Percentiles rank a stretch among this genome's conserved stretches.
These are phyloP conservation scores for Microcaecilia unicolor DNA, from an alignment of 2,797 vertebrate species.

Conservation along the genomic window DNA sequence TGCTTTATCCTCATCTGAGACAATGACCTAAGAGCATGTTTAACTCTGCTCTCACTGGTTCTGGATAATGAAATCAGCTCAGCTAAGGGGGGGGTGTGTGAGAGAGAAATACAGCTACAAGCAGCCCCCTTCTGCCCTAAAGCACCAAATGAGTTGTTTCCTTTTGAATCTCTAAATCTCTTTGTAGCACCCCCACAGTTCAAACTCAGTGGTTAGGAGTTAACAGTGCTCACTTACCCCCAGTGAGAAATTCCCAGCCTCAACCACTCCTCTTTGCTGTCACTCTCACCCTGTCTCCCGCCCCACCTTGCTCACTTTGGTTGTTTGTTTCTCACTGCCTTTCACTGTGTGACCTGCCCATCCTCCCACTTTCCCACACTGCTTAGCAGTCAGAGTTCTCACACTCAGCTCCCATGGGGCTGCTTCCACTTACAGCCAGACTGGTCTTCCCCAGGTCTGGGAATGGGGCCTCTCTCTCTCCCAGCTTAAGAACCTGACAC, in stretches of 20 bases:
- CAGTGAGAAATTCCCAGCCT: not conserved
- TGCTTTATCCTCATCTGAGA: too few relatives aligned
- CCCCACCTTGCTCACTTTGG: too few relatives aligned
- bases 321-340: not conserved
- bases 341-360: slow-evolving; percentile 23
- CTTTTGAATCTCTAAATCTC: not conserved
- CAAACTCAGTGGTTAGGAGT: too few relatives aligned
- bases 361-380: slow-evolving; percentile 51
- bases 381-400: slow-evolving; percentile 38
- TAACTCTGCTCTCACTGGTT: too few relatives aligned
- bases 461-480: slow-evolving; percentile 8
- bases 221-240: not conserved
- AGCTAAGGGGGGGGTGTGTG: too few relatives aligned
- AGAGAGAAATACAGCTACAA: not conserved
- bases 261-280: slow-evolving; percentile 13
- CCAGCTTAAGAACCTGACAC: not conserved
- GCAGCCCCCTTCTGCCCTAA: too few relatives aligned
- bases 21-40: too few relatives aligned
- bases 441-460: slow-evolving; percentile 17
- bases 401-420: slow-evolving; percentile 20
- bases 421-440: not conserved
- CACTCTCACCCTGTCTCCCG: not conserved
- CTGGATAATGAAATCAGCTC: too few relatives aligned
- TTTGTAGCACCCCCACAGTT: not conserved
- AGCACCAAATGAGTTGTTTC: not conserved